Conservation (phyloP, 2,113 vertebrate genomes). For the Puma concolor region DNA sequence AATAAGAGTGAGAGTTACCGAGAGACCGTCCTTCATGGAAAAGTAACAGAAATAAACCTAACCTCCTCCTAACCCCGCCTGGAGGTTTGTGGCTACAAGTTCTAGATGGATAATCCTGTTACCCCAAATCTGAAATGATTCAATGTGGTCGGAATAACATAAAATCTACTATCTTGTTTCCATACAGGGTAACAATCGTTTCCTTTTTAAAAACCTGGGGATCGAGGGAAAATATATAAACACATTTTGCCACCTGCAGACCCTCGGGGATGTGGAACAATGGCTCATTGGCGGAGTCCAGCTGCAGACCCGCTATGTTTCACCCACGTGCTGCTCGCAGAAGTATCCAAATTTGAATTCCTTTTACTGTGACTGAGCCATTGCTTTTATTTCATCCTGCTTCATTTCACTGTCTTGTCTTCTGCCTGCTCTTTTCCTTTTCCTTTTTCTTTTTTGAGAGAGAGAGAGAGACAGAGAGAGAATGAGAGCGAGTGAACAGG, state of each 20-base stretch:
- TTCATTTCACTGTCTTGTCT: background rate
- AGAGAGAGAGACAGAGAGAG: too few species aligned
- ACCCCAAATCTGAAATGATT: background rate
- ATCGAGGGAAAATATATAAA: conserved; percentile 25
- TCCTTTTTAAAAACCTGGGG: background rate
- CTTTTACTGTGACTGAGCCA: background rate
- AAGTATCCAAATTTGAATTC: background rate
- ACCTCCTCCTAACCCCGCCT: conserved; percentile 15
- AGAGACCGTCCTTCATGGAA: conserved; percentile 24
- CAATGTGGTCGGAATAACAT: background rate
- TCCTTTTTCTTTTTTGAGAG: too few species aligned
- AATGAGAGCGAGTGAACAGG: too few species aligned
- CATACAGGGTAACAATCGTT: background rate
- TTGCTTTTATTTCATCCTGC: too few species aligned
- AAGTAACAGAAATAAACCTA: conserved; percentile 32
- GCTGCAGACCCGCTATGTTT: background rate
- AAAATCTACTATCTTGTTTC: background rate
- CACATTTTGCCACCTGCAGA: conserved; percentile 64
- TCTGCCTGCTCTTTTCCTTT: background rate
- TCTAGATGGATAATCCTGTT: background rate
- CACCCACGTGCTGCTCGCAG: fast-evolving
- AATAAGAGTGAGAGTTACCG: conserved; percentile 52
- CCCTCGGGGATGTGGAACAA: background rate
- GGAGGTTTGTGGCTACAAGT: background rate
- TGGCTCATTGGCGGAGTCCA: background rate